Base-by-base conservation (phyloP, 2,113 vertebrate genomes). In the Aramus guarauna region DNA sequence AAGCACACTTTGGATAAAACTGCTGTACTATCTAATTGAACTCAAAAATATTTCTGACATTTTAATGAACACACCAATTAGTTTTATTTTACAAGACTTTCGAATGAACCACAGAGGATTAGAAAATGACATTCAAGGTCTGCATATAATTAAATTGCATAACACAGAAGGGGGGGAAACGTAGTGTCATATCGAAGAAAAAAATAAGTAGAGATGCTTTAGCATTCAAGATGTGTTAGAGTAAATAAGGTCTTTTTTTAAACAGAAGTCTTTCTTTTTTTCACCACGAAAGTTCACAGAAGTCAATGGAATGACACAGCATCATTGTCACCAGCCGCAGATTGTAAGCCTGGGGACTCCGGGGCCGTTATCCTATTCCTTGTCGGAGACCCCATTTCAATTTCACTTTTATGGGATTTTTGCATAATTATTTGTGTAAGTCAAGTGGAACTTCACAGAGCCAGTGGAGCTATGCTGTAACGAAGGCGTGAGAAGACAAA, bases 21-120 rank as follows among this genome's bases (percentile, higher is more conserved):
- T 85, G 81, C 91, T 90, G 74, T 94, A 88, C 82, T 96, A 85
- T 96, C 95, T 98, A 97, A 97, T 98, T 98, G 95, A 97, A 97
- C 97, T 97, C 53, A 86, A 97, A 98, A 98, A 96, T 97, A 98
- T 97, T 98, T 97, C 97, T 98, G 97, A 97, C 97, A 97, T 95
- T 97, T 98, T 98, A 98, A 98, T 97, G 96, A 98, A 98, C 89
- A 97, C 72, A 96, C 75, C 90, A 97, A 91, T 97, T 98, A 97
- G 86, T 97, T 97, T 89, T 92, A 96, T 96, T 98, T 97, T 97
- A 95, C 92, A 96, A 84, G 97, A 52, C 91, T 98, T 98, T 94
- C 86, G 93, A 95, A 96, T 94, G 92, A 97, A 96, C 94, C 97
- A 92, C 72, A 32, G 92, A 97, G 96, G 94, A 98, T 95, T 98